Evolutionary conservation across 2,797 vertebrate species (phyloP), one percentile per base, ranked within the genome.

Genomic region (Tokudaia tokunoshimensis): DNA sequence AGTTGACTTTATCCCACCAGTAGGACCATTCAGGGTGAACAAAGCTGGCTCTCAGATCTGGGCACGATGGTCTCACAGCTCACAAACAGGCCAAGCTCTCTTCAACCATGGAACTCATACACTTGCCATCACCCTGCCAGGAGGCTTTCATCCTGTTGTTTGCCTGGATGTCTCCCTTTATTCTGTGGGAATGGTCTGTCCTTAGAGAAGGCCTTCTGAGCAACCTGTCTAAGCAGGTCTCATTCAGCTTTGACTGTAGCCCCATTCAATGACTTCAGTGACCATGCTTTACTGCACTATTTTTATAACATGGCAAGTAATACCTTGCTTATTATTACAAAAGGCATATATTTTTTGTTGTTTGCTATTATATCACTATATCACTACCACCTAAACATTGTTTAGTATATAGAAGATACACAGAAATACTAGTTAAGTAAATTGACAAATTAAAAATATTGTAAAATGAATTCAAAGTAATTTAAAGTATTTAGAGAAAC

Each of bases 401-500:
- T 14, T 50, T 88, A 12, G 12, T 44, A 22, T 6, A 44, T 1
- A 84, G 17, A 78, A 31, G 13, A 91, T 22, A 6, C 1, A 76
- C 3, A 78, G 57, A 41, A 91, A 37, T 52, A 63, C 47, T 31
- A 67, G 29, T 6, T 96, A 63, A 84, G 63, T 26, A 86, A 94
- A 26, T 72, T 29, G 90, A 65, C 79, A 3, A 76, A 89, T 90
- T 92, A 12, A 63, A 83, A 92, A 79, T 80, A 76, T 47, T 47
- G 70, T 19, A 13, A 96, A 79, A 91, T 4, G 11, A 63, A 94
- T 72, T 72, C 26, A 79, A 67, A 93, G 82, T 88, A 94, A 65
- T 63, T 92, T 65, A 52, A 76, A 24, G 26, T 3, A 20, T 37
- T 34, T 59, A 87, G 13, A 31, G 26, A 83, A 95, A 61, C 8